Conservation (phyloP, 1,140 invertebrate species). For the Aphis craccivora region DNA sequence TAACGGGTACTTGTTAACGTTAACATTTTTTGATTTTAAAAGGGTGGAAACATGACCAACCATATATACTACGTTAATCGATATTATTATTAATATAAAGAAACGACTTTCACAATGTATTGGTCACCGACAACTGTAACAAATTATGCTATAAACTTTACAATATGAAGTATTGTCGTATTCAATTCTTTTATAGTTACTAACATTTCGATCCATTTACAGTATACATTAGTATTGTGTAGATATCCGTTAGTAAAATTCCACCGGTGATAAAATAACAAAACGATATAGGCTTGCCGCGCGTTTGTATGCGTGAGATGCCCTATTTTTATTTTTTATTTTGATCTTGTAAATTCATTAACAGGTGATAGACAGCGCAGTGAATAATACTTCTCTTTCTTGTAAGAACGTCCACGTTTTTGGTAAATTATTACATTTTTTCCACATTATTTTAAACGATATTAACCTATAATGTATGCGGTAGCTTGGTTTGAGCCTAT, state of each 20-base stretch:
- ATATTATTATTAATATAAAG: background rate
- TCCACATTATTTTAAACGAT: background rate
- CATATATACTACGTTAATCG: background rate
- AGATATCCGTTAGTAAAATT: background rate
- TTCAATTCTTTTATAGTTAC: background rate
- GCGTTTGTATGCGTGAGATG: background rate
- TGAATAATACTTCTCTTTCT: background rate
- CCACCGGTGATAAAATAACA: background rate
- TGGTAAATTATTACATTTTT: background rate
- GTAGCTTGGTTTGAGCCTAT: too few relatives aligned
- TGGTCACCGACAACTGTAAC: background rate
- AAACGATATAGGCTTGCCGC: background rate
- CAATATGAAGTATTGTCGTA: background rate
- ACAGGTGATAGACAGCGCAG: background rate
- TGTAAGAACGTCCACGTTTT: background rate
- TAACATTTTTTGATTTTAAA: background rate
- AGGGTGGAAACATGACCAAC: background rate
- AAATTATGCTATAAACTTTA: background rate
- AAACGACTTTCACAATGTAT: background rate
- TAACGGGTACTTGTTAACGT: background rate
- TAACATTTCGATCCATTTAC: background rate
- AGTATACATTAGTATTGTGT: background rate
- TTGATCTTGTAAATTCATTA: background rate
- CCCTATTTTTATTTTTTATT: background rate
- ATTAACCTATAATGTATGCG: background rate